Conservation (phyloP, 2,888 invertebrate species). For the Eilema depressum region DNA sequence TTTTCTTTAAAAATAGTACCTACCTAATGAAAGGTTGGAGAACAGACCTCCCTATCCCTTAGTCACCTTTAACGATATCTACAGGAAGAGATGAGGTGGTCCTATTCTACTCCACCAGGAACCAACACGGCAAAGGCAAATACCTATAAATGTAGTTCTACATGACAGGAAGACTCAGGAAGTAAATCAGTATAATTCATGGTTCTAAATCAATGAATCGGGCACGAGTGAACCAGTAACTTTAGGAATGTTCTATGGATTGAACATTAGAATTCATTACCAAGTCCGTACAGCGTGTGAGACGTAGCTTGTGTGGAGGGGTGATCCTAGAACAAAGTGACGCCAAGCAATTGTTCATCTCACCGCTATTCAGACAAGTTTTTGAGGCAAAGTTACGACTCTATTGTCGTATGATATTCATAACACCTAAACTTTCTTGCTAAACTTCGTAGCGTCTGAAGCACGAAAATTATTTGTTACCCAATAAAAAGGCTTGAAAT, state of each 20-base stretch:
- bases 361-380: conserved; percentile 51
- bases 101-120: too few species aligned
- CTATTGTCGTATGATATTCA: conserved; percentile 48
- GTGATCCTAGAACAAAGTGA: conserved; percentile 58
- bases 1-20: too few species aligned
- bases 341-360: conserved; percentile 50
- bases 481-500: neutral
- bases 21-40: too few species aligned
- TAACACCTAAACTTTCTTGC: conserved; percentile 44
- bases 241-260: conserved; percentile 38
- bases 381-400: conserved; percentile 49
- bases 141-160: neutral
- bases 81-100: too few species aligned
- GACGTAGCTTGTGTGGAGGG: conserved; percentile 43
- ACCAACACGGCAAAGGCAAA: too few species aligned
- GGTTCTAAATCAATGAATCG: conserved; percentile 13
- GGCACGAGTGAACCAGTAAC: conserved; percentile 46
- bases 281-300: conserved; percentile 21
- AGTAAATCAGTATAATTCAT: conserved; percentile 47
- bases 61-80: too few species aligned
- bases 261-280: conserved; percentile 54
- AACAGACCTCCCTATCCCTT: too few species aligned
- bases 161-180: conserved; percentile 18
- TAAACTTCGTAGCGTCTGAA: conserved; percentile 48
- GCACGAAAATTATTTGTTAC: conserved; percentile 32